These are phyloP conservation scores for Malacosoma neustria DNA, from an alignment of 2,888 invertebrate species.

Conservation along the genomic window DNA sequence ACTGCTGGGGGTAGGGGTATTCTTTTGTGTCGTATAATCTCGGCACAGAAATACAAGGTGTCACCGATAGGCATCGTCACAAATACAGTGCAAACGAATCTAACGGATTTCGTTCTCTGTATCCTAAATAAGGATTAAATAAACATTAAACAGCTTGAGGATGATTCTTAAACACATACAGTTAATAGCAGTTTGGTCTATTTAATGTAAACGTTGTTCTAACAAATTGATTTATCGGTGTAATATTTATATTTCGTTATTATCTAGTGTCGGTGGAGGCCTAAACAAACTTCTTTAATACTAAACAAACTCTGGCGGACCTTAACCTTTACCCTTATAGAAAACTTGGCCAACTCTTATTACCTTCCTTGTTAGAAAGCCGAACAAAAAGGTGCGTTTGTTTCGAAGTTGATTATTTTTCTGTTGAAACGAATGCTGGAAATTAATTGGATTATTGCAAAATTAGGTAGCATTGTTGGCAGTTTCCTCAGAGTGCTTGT, in stretches of 20 bases:
- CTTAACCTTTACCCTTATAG: constrained; percentile 51
- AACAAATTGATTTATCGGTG: constrained; percentile 40
- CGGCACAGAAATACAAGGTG: too few relatives aligned
- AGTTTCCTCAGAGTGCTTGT: neutral
- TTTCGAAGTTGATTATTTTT: constrained; percentile 22
- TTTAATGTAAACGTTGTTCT: constrained; percentile 1
- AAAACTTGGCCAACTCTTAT: constrained; percentile 49
- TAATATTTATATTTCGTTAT: constrained; percentile 58
- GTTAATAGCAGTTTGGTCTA: too few relatives aligned
- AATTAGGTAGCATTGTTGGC: neutral
- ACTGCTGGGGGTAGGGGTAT: too few relatives aligned
- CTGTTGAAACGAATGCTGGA: constrained; percentile 5
- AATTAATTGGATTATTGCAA: constrained; percentile 2
- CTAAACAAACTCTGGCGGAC: constrained; percentile 50
- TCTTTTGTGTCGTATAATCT: too few relatives aligned
- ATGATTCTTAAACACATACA: too few relatives aligned
- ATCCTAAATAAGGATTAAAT: too few relatives aligned
- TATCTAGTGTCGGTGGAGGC: constrained; percentile 46
- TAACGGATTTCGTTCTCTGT: too few relatives aligned
- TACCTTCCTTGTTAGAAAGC: constrained; percentile 40
- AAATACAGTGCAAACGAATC: too few relatives aligned
- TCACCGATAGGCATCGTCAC: too few relatives aligned
- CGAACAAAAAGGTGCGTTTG: constrained; percentile 29
- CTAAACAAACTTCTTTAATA: constrained; percentile 59
- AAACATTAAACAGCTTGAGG: too few relatives aligned